Evolutionary conservation across 37 sponge, comb jelly and placozoan genomes (phyloP), one percentile per base, ranked within the genome.

Genomic region (Bolinopsis microptera): DNA sequence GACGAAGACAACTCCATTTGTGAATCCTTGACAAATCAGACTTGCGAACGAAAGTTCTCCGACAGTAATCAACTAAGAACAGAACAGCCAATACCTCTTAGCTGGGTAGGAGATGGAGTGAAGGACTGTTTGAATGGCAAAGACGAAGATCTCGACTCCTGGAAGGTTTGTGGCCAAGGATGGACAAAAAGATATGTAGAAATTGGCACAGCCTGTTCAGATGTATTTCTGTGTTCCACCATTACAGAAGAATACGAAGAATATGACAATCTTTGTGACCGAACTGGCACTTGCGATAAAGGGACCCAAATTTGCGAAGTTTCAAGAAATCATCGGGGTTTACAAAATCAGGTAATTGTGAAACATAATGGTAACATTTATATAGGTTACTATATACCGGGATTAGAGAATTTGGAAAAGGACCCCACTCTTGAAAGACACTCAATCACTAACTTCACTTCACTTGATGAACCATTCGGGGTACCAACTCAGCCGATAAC

Each of bases 161-260:
- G 61, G 61, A 48, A 48, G 13, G 61, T 48, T 13, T 48, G 61
- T 48, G 61, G 61, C 13, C 9, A 48, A 18, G 61, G 13, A 13
- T 48, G 9, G 13, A 48, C 61, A 5, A 48, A 48, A 48, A 48
- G 61, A 48, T 48, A 48, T 48, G 13, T 48, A 18, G 61, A 48
- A 48, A 48, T 18, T 18, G 9, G 13, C 9, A 80, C 35, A 1
- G 5, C 35, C 35, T 80, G 82, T 34, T 22, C 3, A 1, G 82
- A 80, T 80, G 82, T 80, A 31, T 80, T 80, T 37, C 5, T 80
- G 2, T 80, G 82, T 30, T 33, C 38, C 37, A 80, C 3, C 82
- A 21, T 13, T 8, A 80, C 3, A 24, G 1, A 33, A 1, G 21
- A 33, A 13, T 80, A 36, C 82, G 22, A 8, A 16, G n/a, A n/a